A percentile compares a stretch with the other conserved stretches of the same genome.
phyloP scores from a whole-genome alignment of 2,797 vertebrate species.

The Triplophysa bombifrons region DNA sequence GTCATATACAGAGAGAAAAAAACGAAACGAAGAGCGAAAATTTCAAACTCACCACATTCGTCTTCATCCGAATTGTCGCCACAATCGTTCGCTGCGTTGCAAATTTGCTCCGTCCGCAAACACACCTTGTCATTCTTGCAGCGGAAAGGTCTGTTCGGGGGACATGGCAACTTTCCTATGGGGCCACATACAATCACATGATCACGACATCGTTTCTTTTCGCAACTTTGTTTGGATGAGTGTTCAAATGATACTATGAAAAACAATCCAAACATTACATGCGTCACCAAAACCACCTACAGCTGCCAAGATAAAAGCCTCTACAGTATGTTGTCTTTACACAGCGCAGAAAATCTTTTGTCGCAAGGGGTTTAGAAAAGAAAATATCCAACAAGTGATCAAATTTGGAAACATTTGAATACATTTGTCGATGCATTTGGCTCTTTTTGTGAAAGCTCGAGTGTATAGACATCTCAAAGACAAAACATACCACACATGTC shows the following conservation, averaged over 20 bases:
- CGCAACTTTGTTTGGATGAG: neutral
- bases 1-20: neutral
- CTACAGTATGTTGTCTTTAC: neutral
- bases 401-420: neutral
- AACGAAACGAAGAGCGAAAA: neutral
- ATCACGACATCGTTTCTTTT: neutral
- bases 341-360: neutral
- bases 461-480: neutral
- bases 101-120: conserved; percentile 77
- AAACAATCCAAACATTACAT: neutral
- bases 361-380: neutral
- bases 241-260: neutral
- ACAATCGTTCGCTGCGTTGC: conserved; percentile 83
- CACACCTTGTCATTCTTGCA: conserved; percentile 84
- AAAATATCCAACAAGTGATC: neutral
- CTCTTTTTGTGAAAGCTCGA: neutral
- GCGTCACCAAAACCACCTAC: neutral
- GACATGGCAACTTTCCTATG: conserved; percentile 82
- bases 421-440: neutral
- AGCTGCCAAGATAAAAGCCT: neutral
- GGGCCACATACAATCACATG: conserved; percentile 23
- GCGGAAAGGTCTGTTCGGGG: conserved; percentile 78
- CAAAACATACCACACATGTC: conserved; percentile 81
- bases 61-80: conserved; percentile 86
- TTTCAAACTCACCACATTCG: conserved; percentile 72